Base-by-base conservation (phyloP, 2,888 invertebrate genomes). In the Enoplolaimus lenunculus region DNA sequence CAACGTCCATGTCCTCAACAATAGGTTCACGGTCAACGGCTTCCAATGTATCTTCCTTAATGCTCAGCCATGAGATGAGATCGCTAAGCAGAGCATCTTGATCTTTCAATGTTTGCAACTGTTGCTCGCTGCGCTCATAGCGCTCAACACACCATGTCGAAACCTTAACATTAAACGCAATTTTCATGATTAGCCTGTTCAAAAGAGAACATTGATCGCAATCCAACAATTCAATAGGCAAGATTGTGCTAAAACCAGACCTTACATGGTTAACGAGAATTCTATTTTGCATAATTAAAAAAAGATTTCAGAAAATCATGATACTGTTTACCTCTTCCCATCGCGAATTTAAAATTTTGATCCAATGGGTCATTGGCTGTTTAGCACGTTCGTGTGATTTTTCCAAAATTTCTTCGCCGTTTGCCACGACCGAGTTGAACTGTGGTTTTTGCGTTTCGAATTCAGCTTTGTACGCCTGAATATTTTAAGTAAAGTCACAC, bases 311-410 rank as follows among this genome's bases (percentile, higher is more conserved):
- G n/a, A n/a, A n/a, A n/a, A n/a, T n/a, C n/a, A n/a, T n/a, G n/a
- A n/a, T n/a, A n/a, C n/a, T n/a, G n/a, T 69, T 70, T 70, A 68
- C 68, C 68, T 72, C 68, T 71, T 82, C 81, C 95, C 95, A 97
- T 74, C 94, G 85, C 30, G 92, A 89, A 80, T 94, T 90, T 73
- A 97, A 91, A 74, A 97, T 93, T 35, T 93, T 92, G 75, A 95
- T 90, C 95, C 95, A 97, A 83, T 97, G 94, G 80, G 93, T 93
- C 80, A 99, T 91, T n/a, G 95, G 91, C 28, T 90, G 88, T n/a
- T 92, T 89, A 0, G 93, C 94, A 80, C 95, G 93, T 0, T 94
- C 94, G 83, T 98, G 95, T n/a, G 93, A 91, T 80, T 91, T 90
- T 75, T 87, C 87, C 71, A 95, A 86, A 75, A 99, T 93, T 57